phyloP scores from a whole-genome alignment of 2,113 vertebrate species.

The Hippocampus zosterae region DNA sequence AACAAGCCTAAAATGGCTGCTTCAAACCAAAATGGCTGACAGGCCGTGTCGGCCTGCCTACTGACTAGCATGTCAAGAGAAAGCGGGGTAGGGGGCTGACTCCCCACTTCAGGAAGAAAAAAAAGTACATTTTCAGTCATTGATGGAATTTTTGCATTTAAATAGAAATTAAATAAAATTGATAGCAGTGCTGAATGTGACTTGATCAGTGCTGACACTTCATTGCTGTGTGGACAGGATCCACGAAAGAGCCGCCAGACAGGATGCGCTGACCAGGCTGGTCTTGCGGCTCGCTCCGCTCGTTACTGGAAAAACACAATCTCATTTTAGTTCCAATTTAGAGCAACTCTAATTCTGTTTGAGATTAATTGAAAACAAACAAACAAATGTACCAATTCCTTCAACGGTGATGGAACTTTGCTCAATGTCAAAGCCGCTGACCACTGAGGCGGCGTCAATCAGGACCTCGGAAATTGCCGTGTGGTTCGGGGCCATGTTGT shows the following conservation, averaged over 20 bases:
- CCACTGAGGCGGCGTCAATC: conserved; percentile 9
- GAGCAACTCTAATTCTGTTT: neutral
- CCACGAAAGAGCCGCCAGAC: conserved; percentile 14
- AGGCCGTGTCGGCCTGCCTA: no score
- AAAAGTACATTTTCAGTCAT: neutral
- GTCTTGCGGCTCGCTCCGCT: conserved; percentile 11
- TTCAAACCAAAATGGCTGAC: neutral
- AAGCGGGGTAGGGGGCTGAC: neutral
- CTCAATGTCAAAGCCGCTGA: conserved; percentile 35
- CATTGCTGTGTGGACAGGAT: conserved; percentile 9
- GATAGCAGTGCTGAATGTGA: neutral
- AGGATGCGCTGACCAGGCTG: conserved; percentile 14
- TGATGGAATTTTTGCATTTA: neutral
- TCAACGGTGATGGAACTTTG: conserved; percentile 8
- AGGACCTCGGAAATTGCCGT: conserved; percentile 21
- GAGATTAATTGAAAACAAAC: neutral
- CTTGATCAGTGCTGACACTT: neutral
- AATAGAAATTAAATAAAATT: neutral
- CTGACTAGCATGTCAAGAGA: neutral
- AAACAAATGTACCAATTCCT: conserved; percentile 11
- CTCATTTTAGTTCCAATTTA: neutral
- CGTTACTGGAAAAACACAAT: conserved; percentile 5
- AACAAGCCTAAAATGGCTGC: neutral
- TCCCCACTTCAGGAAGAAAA: neutral
- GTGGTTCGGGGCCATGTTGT: conserved; percentile 1